Evolutionary conservation across 2,113 vertebrate species (phyloP).

Genomic region (Circaetus cinerascens): DNA sequence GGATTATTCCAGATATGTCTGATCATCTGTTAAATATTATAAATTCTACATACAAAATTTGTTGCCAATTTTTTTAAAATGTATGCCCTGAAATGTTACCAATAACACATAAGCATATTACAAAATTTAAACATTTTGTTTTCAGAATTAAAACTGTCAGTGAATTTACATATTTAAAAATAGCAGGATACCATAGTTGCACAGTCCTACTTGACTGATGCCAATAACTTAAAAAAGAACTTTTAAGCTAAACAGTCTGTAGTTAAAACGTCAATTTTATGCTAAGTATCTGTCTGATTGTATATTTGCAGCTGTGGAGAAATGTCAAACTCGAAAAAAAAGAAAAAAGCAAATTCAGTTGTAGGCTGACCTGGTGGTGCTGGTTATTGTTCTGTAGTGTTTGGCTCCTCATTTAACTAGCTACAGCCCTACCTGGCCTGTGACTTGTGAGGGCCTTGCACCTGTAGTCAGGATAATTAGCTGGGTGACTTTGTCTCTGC

Average conservation of each 20-base stretch:
- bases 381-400: not conserved
- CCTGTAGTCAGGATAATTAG: not conserved
- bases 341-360: not conserved
- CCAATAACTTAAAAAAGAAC: not conserved
- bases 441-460: not conserved
- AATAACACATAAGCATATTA: not conserved
- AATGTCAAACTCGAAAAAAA: not conserved
- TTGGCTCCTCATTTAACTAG: not conserved
- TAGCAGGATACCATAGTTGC: not conserved
- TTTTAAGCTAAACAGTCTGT: not conserved
- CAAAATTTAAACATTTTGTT: not conserved
- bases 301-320: not conserved
- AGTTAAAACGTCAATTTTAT: not conserved
- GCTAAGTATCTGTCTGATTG: not conserved
- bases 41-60: not conserved
- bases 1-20: not conserved
- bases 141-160: not conserved
- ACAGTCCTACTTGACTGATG: not conserved
- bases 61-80: fast-evolving
- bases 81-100: not conserved
- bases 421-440: not conserved
- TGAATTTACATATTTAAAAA: not conserved
- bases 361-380: not conserved
- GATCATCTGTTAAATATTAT: not conserved
- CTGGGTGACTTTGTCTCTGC: not conserved